Conservation (phyloP, 2,888 invertebrate species). For the Phyto melanocephala region DNA sequence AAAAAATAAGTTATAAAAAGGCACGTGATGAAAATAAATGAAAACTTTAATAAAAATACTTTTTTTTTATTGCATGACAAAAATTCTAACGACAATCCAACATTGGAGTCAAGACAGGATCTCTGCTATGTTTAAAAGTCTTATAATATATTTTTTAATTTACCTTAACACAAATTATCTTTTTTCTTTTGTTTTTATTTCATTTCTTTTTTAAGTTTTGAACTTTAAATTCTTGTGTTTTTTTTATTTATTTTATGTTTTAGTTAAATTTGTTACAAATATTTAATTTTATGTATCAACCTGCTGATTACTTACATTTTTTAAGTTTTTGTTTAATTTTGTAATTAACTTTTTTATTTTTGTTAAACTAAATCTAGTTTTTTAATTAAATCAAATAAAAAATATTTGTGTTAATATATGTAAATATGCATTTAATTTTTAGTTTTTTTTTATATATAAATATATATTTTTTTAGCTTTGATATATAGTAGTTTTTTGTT, state of each 20-base stretch:
- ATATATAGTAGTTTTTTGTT: conserved; percentile 36
- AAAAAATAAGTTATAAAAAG: not conserved
- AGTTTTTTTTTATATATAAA: not conserved
- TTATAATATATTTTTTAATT: conserved; percentile 6
- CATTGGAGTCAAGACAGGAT: conserved; percentile 7
- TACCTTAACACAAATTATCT: conserved; percentile 23
- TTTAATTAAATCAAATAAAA: conserved; percentile 46
- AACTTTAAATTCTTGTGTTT: conserved; percentile 61
- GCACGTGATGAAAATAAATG: not conserved
- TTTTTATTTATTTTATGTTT: conserved; percentile 26
- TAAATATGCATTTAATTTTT: not conserved
- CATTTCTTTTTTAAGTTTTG: conserved; percentile 55
- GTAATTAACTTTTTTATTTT: conserved; percentile 37
- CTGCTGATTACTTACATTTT: conserved; percentile 39
- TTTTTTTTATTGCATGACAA: not conserved
- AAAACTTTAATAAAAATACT: not conserved
- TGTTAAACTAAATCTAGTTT: conserved; percentile 53
- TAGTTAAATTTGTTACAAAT: conserved; percentile 52
- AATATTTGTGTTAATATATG: conserved; percentile 27
- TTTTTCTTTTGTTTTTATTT: conserved; percentile 26
- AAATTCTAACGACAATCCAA: conserved; percentile 13
- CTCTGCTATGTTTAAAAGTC: conserved; percentile 14
- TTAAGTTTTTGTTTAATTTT: conserved; percentile 19
- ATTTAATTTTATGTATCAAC: conserved; percentile 53
- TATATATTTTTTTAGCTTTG: too few species aligned